Percentiles rank a stretch among this genome's conserved stretches.
These are phyloP conservation scores for Penelope pileata DNA, from an alignment of 2,113 vertebrate genomes.

Conservation along the genomic window DNA sequence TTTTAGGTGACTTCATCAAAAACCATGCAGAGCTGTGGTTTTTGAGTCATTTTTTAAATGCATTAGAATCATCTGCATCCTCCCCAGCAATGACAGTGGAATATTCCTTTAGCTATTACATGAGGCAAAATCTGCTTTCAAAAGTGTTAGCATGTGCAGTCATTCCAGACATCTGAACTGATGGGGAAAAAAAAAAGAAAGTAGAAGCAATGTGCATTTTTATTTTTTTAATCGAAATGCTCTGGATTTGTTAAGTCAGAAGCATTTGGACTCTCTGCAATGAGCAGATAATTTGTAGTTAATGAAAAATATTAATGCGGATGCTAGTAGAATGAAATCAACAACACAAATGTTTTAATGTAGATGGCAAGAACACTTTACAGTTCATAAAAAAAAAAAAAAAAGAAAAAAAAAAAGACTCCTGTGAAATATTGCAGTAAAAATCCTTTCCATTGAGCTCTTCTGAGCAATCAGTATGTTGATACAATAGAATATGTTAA, in stretches of 20 bases:
- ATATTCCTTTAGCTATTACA: not conserved
- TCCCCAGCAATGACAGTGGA: not conserved
- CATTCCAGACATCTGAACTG: not conserved
- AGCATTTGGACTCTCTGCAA: not conserved
- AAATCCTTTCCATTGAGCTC: not conserved
- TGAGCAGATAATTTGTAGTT: not conserved
- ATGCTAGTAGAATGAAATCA: not conserved
- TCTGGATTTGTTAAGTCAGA: not conserved
- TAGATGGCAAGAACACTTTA: not conserved
- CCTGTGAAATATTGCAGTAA: not conserved
- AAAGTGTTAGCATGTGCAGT: conserved; percentile 13
- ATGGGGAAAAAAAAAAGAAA: not conserved
- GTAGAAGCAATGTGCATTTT: accelerated
- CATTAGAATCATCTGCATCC: not conserved
- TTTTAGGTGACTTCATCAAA: not conserved
- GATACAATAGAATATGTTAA: not conserved
- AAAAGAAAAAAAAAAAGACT: too few relatives aligned
- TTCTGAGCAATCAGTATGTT: not conserved
- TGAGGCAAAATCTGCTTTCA: not conserved
- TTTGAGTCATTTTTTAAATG: not conserved
- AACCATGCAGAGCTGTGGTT: not conserved
- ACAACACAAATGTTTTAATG: not conserved
- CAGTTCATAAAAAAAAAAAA: not conserved
- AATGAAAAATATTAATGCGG: not conserved
- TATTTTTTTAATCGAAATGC: not conserved